Evolutionary conservation across 1,140 invertebrate genomes (phyloP).

Genomic region (Hylyphantes graminicola): DNA sequence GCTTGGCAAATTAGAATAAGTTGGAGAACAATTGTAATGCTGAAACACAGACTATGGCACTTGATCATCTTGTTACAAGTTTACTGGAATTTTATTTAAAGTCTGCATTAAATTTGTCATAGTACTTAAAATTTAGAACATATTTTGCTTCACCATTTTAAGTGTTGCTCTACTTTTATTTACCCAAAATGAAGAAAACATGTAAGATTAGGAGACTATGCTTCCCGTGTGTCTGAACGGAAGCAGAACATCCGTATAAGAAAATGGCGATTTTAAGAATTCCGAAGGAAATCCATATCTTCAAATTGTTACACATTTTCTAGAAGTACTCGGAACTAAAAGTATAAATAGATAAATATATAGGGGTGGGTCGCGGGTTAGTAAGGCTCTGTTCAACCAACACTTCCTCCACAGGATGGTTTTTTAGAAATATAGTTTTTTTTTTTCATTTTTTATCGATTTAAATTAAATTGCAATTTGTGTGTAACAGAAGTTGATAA

Average conservation of each 20-base stretch:
- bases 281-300: neutral
- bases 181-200: neutral
- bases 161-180: neutral
- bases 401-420: no score
- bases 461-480: no score
- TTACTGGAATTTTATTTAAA: neutral
- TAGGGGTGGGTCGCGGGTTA: no score
- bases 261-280: slow-evolving; percentile 17
- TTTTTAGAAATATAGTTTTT: no score
- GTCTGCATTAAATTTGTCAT: neutral
- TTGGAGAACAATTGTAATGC: neutral
- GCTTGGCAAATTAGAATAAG: slow-evolving; percentile 4
- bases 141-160: neutral
- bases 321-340: no score
- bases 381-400: no score
- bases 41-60: neutral
- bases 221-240: slow-evolving; percentile 12
- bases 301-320: no score
- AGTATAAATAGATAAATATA: no score
- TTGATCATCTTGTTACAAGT: neutral
- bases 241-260: slow-evolving; percentile 6
- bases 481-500: no score
- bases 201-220: slow-evolving; percentile 5
- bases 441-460: no score
- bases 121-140: no score